Base-by-base conservation (phyloP, 2,113 vertebrate species). In the Mugil cephalus region DNA sequence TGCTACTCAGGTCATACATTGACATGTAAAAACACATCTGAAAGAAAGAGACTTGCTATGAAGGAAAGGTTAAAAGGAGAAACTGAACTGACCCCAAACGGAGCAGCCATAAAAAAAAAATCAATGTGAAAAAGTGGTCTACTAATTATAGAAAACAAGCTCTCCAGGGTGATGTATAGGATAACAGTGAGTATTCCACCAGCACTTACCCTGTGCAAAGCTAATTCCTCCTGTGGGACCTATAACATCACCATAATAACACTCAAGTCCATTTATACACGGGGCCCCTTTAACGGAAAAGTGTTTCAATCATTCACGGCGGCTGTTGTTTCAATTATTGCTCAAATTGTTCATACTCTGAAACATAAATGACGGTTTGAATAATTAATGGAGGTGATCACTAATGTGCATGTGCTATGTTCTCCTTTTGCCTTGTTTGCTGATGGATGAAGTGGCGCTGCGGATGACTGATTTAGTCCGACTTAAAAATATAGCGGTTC, bases 201-300 rank as follows among this genome's bases (percentile, higher is more conserved):
- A 74, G 59, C 91, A 81, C 82, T 87, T 83, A 82, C 18, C 69
- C 84, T 21, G 71, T 48, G 72, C 47, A 74, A 50, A 68, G 80
- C 74, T 88, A 85, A 88, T 85, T 68, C 46, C 53, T 84, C 88
- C 84, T 79, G n/a, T 40, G 84, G 81, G 91, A 88, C 15, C 72
- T 56, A 83, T 89, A 79, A 77, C 61, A 87, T 69, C 76, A 60
- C 42, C 53, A 77, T 86, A 83, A 87, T 84, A 88, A 84, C 83
- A 84, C 75, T 87, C 50, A 46, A 69, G 79, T 87, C 85, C 85
- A 87, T 86, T 85, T 88, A 67, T 76, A 90, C 80, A 83, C 76
- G 42, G 48, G 64, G 69, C 75, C 80, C 72, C 82, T 69, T 43
- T 30, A 30, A 63, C 63, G 63, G 66, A 53, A 82, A 88, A 77